Percentiles rank a stretch among this genome's conserved stretches.
Conservation (phyloP, 92 coral and sea anemone genomes). For the Zoanthus sansibaricus region DNA sequence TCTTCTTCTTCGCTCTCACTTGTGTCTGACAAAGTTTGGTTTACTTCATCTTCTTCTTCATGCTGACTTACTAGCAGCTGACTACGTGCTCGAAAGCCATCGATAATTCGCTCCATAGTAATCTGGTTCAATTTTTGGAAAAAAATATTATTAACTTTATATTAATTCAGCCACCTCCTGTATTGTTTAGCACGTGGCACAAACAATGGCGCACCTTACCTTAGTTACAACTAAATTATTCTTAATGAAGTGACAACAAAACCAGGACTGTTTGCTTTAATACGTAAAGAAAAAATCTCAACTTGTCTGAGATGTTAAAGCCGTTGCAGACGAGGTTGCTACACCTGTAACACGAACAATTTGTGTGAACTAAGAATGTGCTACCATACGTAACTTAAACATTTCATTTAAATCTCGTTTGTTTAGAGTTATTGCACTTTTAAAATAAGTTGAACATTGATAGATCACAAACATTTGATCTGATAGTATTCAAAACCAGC, state of each 20-base stretch:
- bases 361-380: too few species aligned
- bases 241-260: too few species aligned
- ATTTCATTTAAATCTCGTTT: not conserved
- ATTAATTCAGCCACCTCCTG: too few species aligned
- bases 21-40: slow-evolving; percentile 86
- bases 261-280: too few species aligned
- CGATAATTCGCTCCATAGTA: slow-evolving; percentile 82
- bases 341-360: too few species aligned
- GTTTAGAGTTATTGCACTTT: not conserved
- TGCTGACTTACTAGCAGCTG: slow-evolving; percentile 88
- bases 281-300: too few species aligned
- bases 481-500: not conserved
- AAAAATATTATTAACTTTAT: too few species aligned
- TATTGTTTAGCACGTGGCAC: too few species aligned
- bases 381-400: not conserved
- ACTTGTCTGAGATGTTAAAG: too few species aligned
- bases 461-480: not conserved
- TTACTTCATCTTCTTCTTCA: slow-evolving; percentile 95
- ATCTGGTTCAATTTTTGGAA: slow-evolving; percentile 46
- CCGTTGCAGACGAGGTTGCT: too few species aligned
- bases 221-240: too few species aligned
- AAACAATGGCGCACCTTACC: too few species aligned
- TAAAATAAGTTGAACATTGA: not conserved
- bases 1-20: slow-evolving; percentile 94
- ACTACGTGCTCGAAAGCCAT: slow-evolving; percentile 97